Percentiles rank a stretch among this genome's conserved stretches.
phyloP scores from a whole-genome alignment of 2,113 vertebrate genomes.

The Gymnocephalus cernua region DNA sequence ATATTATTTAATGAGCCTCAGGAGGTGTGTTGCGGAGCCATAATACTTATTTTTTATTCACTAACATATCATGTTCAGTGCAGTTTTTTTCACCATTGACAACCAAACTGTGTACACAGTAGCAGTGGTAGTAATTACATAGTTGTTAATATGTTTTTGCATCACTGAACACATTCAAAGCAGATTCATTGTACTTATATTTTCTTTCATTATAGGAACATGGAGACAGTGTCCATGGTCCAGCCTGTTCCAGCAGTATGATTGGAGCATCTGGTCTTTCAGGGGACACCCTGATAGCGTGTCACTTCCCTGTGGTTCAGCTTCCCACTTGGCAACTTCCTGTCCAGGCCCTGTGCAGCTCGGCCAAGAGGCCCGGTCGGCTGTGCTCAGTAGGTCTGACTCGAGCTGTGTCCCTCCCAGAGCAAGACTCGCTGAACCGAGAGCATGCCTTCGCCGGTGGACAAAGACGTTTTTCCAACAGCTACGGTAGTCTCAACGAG shows the following conservation, averaged over 20 bases:
- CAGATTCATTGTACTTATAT: background rate
- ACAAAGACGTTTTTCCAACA: conserved; percentile 83
- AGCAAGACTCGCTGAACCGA: conserved; percentile 85
- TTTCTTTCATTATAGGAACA: conserved; percentile 32
- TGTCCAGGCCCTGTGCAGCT: conserved; percentile 84
- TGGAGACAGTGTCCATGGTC: conserved; percentile 37
- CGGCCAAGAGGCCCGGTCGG: conserved; percentile 85
- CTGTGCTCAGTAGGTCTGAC: conserved; percentile 85
- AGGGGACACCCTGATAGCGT: conserved; percentile 93
- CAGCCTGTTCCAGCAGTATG: conserved; percentile 79
- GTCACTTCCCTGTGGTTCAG: conserved; percentile 92
- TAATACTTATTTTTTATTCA: background rate
- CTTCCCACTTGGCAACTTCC: conserved; percentile 90
- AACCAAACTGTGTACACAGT: background rate
- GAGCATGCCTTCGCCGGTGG: conserved; percentile 86
- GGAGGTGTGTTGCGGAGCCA: background rate
- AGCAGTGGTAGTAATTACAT: background rate
- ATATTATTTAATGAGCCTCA: background rate
- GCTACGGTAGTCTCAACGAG: conserved; percentile 71
- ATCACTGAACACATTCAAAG: background rate
- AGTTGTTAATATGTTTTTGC: background rate
- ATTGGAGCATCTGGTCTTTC: conserved; percentile 91
- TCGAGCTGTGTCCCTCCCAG: conserved; percentile 86
- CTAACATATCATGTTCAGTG: background rate
- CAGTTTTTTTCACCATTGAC: background rate